phyloP scores from a whole-genome alignment of 2,888 invertebrate genomes.

The Dorcus parallelipipedus region DNA sequence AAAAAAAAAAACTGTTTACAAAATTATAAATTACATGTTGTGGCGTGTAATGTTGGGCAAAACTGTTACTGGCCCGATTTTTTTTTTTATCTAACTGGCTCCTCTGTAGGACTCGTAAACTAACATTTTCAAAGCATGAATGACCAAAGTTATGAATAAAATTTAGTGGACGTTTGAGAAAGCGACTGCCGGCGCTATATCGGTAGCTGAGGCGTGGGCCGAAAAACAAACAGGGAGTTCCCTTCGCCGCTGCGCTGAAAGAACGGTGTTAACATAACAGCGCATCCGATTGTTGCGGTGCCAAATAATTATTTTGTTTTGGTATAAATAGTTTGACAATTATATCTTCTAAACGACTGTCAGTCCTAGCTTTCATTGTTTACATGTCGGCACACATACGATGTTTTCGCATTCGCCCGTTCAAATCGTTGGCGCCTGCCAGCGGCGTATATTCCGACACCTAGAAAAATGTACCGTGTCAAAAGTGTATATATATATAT shows the following conservation, averaged over 20 bases:
- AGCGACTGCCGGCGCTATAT: neutral
- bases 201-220: neutral
- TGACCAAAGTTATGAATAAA: too few relatives aligned
- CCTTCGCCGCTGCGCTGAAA: neutral
- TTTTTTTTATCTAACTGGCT: too few relatives aligned
- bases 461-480: neutral
- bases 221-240: neutral
- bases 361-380: constrained; percentile 19
- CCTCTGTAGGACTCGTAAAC: too few relatives aligned
- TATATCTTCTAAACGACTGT: constrained; percentile 11
- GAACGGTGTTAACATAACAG: neutral
- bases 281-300: neutral
- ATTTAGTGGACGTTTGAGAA: too few relatives aligned
- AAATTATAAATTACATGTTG: too few relatives aligned
- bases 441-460: neutral
- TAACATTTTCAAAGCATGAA: too few relatives aligned
- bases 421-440: constrained; percentile 1
- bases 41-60: too few relatives aligned
- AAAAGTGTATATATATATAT: neutral
- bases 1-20: too few relatives aligned
- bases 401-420: neutral
- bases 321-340: neutral
- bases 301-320: constrained; percentile 1
- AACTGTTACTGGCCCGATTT: too few relatives aligned
- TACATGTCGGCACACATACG: constrained; percentile 10